Percentiles rank a stretch among this genome's conserved stretches.
Conservation (phyloP, 2,113 vertebrate species). For the Sialia sialis region DNA sequence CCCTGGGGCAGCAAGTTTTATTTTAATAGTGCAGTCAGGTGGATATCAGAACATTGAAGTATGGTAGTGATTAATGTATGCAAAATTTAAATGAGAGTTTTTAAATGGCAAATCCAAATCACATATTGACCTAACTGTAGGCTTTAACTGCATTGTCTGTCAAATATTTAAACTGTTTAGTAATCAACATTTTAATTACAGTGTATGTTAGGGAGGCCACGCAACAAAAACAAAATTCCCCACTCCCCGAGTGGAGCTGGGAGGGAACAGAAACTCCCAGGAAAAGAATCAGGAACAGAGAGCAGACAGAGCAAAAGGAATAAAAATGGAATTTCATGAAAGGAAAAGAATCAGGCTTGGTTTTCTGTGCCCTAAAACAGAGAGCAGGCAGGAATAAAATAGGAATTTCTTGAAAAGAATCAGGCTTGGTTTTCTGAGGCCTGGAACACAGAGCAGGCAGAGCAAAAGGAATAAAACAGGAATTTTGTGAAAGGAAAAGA, state of each 20-base stretch:
- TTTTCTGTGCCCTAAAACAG: too few species aligned
- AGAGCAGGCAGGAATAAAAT: too few species aligned
- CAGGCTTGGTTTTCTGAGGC: too few species aligned
- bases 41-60: constrained; percentile 94
- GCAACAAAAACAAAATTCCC: constrained; percentile 70
- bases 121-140: constrained; percentile 84
- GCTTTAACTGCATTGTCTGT: constrained; percentile 78
- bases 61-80: constrained; percentile 96
- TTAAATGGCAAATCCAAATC: constrained; percentile 85
- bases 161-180: constrained; percentile 76
- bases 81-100: constrained; percentile 90
- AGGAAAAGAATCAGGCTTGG: not conserved
- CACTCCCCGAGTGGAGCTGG: constrained; percentile 9
- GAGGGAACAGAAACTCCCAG: not conserved
- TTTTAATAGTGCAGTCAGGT: constrained; percentile 95
- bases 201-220: constrained; percentile 26
- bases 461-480: too few species aligned
- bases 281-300: not conserved
- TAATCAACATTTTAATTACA: constrained; percentile 81
- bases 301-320: too few species aligned
- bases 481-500: not conserved
- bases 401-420: not conserved
- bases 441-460: too few species aligned
- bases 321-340: too few species aligned
- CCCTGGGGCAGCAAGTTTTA: constrained; percentile 92